phyloP scores from a whole-genome alignment of 1,140 invertebrate species.

The Lepidostoma basale region DNA sequence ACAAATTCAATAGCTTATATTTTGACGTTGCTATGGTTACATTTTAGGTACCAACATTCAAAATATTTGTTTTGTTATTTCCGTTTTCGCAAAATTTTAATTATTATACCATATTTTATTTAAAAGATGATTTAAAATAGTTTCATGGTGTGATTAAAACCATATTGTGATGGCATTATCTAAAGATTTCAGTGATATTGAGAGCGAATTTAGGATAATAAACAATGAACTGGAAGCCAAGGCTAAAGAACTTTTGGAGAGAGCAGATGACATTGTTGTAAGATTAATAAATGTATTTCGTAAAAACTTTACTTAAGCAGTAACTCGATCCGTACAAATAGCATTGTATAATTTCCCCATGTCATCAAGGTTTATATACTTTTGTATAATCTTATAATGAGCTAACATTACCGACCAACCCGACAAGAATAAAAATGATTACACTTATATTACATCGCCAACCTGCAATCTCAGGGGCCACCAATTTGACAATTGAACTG shows the following conservation, averaged over 20 bases:
- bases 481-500: background rate
- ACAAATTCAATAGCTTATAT: no score
- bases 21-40: no score
- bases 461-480: no score
- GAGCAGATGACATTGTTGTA: slow-evolving; percentile 30
- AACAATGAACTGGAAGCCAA: slow-evolving; percentile 29
- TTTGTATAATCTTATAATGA: no score
- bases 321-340: no score
- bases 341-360: no score
- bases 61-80: background rate
- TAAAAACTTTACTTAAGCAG: background rate
- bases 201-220: slow-evolving; percentile 28
- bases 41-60: background rate
- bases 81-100: no score
- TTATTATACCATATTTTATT: background rate
- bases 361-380: no score
- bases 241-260: slow-evolving; percentile 22
- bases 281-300: background rate
- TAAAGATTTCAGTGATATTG: slow-evolving; percentile 16
- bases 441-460: no score
- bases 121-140: background rate
- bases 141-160: no score
- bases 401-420: no score
- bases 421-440: no score
- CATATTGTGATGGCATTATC: slow-evolving; percentile 21